Evolutionary conservation across 1,140 invertebrate species (phyloP).

Genomic region (Vanessa atalanta): DNA sequence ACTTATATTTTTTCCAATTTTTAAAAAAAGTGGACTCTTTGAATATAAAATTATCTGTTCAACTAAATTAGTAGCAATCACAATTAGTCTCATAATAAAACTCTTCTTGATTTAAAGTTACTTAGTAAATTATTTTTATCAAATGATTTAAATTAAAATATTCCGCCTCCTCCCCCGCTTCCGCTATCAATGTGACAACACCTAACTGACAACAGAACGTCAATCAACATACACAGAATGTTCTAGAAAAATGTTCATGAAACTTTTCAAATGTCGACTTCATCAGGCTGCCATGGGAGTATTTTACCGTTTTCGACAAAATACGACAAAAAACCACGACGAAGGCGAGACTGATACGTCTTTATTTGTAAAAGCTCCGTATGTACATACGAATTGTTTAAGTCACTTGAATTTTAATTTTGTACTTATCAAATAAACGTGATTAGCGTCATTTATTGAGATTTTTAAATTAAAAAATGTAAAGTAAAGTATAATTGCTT

Average conservation of each 20-base stretch:
- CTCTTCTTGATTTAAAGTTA: neutral
- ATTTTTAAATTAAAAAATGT: too few species aligned
- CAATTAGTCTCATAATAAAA: too few species aligned
- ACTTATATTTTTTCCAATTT: too few species aligned
- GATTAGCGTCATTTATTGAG: too few species aligned
- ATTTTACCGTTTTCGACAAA: neutral
- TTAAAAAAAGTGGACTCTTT: too few species aligned
- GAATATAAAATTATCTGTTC: too few species aligned
- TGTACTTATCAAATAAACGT: too few species aligned
- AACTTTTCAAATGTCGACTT: constrained; percentile 10
- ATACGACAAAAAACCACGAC: neutral
- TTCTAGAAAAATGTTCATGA: constrained; percentile 6
- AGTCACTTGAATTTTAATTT: too few species aligned
- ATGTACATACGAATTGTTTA: too few species aligned
- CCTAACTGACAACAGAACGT: constrained; percentile 8
- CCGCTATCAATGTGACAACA: neutral
- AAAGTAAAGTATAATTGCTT: too few species aligned
- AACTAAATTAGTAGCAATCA: too few species aligned
- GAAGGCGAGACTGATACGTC: neutral
- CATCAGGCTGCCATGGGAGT: neutral
- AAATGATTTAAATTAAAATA: neutral
- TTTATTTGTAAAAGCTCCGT: too few species aligned
- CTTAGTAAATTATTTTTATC: neutral
- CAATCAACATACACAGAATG: neutral
- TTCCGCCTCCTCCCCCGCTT: neutral